phyloP scores from a whole-genome alignment of 2,113 vertebrate species.

The Uria aalge region DNA sequence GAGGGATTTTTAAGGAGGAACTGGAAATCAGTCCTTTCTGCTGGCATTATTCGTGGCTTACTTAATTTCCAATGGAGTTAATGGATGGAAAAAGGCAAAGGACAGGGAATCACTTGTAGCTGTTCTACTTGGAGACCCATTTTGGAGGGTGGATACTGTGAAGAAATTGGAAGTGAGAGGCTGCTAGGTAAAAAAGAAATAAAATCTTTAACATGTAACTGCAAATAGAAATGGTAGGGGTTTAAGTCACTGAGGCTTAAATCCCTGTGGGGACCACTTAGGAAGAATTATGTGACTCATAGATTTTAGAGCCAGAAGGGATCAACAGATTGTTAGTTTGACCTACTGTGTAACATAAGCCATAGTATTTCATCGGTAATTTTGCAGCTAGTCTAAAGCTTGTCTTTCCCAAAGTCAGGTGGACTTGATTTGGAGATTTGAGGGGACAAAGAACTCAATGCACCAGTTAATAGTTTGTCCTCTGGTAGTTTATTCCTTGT shows the following conservation, averaged over 20 bases:
- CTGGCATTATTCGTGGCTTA: neutral
- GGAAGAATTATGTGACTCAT: neutral
- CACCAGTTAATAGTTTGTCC: neutral
- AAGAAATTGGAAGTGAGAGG: neutral
- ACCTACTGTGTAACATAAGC: neutral
- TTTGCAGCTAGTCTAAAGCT: neutral
- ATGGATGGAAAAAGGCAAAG: neutral
- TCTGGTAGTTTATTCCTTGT: neutral
- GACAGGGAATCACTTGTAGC: neutral
- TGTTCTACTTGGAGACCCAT: neutral
- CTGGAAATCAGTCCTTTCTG: neutral
- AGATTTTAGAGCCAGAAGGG: slow-evolving; percentile 3
- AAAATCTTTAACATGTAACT: neutral
- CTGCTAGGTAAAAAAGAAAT: neutral
- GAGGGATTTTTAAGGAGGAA: slow-evolving; percentile 15
- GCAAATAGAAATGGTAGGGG: neutral
- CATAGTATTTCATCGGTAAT: neutral
- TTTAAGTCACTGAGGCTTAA: neutral
- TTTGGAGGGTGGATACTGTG: neutral
- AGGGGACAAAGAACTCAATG: neutral
- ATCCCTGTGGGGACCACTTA: neutral
- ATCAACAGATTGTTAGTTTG: slow-evolving; percentile 31
- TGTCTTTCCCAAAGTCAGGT: neutral
- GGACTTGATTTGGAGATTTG: neutral
- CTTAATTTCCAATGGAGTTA: neutral